These are phyloP conservation scores for Papilio polyxenes DNA, from an alignment of 1,140 invertebrate species.

Conservation along the genomic window DNA sequence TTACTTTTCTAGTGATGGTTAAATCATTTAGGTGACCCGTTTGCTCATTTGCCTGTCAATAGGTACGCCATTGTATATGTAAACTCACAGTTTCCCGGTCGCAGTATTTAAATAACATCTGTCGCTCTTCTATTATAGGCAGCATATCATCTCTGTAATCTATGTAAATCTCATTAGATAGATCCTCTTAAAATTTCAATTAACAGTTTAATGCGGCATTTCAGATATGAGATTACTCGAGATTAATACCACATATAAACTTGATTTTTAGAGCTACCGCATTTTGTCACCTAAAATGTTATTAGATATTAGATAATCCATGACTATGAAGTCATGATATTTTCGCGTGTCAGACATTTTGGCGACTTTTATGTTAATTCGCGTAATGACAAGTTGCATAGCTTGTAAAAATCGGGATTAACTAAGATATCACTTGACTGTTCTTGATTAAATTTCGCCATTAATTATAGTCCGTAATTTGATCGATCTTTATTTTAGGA, in stretches of 20 bases:
- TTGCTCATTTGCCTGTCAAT: not conserved
- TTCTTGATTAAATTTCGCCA: too few relatives aligned
- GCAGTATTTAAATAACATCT: not conserved
- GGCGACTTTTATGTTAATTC: not conserved
- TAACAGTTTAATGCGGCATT: not conserved
- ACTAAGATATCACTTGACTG: not conserved
- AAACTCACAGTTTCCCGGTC: not conserved
- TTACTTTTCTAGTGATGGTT: too few relatives aligned
- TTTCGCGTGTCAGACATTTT: not conserved
- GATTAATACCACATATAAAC: not conserved
- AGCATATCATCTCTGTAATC: not conserved
- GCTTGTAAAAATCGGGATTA: too few relatives aligned
- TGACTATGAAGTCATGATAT: not conserved
- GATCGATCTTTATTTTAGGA: too few relatives aligned
- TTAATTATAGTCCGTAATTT: too few relatives aligned
- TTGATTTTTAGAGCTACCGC: not conserved
- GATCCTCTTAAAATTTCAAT: conserved; percentile 21
- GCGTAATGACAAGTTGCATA: not conserved
- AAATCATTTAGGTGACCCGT: too few relatives aligned
- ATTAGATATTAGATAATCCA: conserved; percentile 8
- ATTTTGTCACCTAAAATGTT: not conserved
- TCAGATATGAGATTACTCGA: conserved; percentile 8
- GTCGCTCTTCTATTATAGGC: not conserved
- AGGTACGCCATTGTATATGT: not conserved
- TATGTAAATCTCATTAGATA: not conserved